A percentile compares a stretch with the other conserved stretches of the same genome.
phyloP scores from a whole-genome alignment of 2,888 invertebrate species.

The Pammene fasciana region DNA sequence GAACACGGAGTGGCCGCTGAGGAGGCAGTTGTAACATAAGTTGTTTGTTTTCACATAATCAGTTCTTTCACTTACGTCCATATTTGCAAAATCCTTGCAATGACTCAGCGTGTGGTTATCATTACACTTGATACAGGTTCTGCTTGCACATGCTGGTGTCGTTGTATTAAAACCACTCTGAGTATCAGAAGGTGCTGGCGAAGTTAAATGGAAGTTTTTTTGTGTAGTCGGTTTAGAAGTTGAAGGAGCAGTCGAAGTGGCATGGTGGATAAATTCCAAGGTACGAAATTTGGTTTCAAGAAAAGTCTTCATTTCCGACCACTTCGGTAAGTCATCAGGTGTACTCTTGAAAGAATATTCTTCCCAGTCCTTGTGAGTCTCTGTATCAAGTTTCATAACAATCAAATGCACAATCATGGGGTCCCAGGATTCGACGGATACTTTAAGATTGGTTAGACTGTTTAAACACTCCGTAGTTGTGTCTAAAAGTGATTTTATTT shows the following conservation, averaged over 20 bases:
- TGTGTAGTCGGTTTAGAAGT: constrained; percentile 9
- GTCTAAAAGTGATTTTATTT: constrained; percentile 47
- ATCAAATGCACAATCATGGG: not conserved
- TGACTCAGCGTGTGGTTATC: constrained; percentile 45
- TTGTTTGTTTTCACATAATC: constrained; percentile 42
- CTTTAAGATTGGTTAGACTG: not conserved
- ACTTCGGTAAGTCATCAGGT: constrained; percentile 40
- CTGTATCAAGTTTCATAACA: constrained; percentile 1
- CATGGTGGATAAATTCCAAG: constrained; percentile 18
- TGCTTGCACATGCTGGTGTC: not conserved
- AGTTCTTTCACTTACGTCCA: constrained; percentile 43
- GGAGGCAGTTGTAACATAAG: constrained; percentile 48
- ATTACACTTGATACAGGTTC: constrained; percentile 37
- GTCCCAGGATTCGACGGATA: not conserved
- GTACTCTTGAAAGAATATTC: not conserved
- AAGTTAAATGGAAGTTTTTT: constrained; percentile 33
- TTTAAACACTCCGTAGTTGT: constrained; percentile 44
- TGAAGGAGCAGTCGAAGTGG: not conserved
- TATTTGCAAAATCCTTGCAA: constrained; percentile 45
- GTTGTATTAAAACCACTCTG: too few species aligned
- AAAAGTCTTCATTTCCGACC: constrained; percentile 39
- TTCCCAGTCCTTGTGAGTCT: constrained; percentile 18
- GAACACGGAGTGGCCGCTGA: constrained; percentile 45
- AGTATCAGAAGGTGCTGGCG: not conserved
- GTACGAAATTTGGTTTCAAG: constrained; percentile 43